Evolutionary conservation across 2,888 invertebrate species (phyloP).

Genomic region (Ochlodes sylvanus): DNA sequence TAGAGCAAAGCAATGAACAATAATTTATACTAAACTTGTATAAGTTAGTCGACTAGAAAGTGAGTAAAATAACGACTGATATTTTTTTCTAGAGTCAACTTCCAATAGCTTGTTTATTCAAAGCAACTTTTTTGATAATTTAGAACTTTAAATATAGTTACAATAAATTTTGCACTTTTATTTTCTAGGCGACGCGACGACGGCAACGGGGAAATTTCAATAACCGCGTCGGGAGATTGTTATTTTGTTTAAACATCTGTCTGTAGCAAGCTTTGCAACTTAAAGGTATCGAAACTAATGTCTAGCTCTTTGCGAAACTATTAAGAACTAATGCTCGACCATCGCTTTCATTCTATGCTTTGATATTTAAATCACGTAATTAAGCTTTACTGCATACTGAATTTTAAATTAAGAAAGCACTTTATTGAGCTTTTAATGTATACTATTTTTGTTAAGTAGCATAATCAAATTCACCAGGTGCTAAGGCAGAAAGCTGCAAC

Average conservation of each 20-base stretch:
- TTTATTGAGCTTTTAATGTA: conserved; percentile 8
- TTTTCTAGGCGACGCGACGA: conserved; percentile 1
- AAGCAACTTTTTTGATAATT: background rate
- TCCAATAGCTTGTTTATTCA: no score
- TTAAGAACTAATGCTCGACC: conserved; percentile 24
- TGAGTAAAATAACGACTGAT: no score
- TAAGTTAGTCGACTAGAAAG: no score
- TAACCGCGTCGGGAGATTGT: conserved; percentile 2
- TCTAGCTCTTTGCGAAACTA: conserved; percentile 20
- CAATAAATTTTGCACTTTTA: background rate
- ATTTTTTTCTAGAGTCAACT: no score
- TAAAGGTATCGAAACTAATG: conserved; percentile 19
- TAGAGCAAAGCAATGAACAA: no score
- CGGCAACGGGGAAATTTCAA: conserved; percentile 1
- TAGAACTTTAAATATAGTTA: background rate
- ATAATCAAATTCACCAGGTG: background rate
- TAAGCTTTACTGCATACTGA: conserved; percentile 32
- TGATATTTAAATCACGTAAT: conserved; percentile 35
- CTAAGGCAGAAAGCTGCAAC: no score
- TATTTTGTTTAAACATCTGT: background rate
- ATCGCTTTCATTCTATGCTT: conserved; percentile 19
- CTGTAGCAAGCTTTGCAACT: background rate
- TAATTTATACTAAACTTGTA: no score
- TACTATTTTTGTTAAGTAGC: conserved; percentile 4
- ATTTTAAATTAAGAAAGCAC: conserved; percentile 28